These are phyloP conservation scores for Terrapene triunguis DNA, from an alignment of 2,113 vertebrate genomes.

Conservation along the genomic window DNA sequence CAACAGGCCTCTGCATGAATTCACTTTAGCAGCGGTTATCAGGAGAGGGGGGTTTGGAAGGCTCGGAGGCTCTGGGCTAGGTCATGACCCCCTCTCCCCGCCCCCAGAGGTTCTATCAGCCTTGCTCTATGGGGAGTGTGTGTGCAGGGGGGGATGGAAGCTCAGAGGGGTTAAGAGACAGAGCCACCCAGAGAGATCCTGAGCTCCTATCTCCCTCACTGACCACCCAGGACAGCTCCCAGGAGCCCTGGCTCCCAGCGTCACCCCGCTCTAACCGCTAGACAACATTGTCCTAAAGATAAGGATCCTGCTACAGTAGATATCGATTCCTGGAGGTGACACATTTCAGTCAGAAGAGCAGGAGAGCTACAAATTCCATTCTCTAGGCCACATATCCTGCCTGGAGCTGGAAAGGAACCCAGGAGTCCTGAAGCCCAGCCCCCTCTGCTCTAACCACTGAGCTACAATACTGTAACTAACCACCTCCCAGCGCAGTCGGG, in stretches of 20 bases:
- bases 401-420: background rate
- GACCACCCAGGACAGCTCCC: rapidly evolving
- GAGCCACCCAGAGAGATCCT: background rate
- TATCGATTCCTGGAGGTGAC: background rate
- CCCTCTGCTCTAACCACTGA: background rate
- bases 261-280: rapidly evolving
- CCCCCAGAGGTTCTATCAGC: background rate
- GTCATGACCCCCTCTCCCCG: rapidly evolving
- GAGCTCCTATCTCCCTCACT: background rate
- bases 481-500: background rate
- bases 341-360: background rate
- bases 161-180: background rate
- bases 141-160: rapidly evolving
- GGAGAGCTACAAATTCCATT: background rate
- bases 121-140: too few relatives aligned
- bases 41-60: background rate
- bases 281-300: rapidly evolving
- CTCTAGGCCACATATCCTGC: background rate
- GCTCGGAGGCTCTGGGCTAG: background rate
- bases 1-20: background rate
- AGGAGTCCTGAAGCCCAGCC: background rate
- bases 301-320: background rate
- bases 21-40: background rate
- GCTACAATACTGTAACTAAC: too few relatives aligned
- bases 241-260: rapidly evolving